Evolutionary conservation across 1,140 invertebrate species (phyloP), one percentile per base, ranked within the genome.

Genomic region (Ceratina australensis): DNA sequence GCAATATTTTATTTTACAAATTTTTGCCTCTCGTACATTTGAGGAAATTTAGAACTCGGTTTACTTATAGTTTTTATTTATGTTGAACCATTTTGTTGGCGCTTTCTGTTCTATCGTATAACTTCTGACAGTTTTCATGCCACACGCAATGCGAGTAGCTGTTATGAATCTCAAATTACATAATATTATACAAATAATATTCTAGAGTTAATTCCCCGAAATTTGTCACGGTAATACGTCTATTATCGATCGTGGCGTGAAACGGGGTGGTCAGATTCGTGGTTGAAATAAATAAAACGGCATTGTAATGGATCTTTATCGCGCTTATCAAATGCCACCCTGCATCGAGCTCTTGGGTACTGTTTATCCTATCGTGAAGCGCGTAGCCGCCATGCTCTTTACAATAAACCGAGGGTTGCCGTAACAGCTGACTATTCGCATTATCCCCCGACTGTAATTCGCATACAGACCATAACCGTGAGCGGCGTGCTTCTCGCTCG

Each of bases 341-440:
- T 59, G 61, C 54, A 83, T 76, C 18, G 77, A 57, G 75, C 74
- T 82, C 67, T 61, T 68, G 80, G 79, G 72, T 63, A 72, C 65
- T 78, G 81, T 85, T 88, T 84, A 74, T 82, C 66, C 69, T 79
- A 83, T 80, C 82, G 52, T 73, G 26, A 72, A 86, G 79, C 66
- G 59, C 81, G 78, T 73, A 81, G 79, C 67, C 69, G 20, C 69
- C 60, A 52, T 57, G 50, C 54, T 67, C 52, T 78, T 72, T 78
- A 78, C 76, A 84, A 84, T 86, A 85, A 87, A 80, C 72, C 71
- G 69, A 81, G 80, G 73, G 75, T 61, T 59, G 77, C 77, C 60
- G 79, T 79, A 83, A 84, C 69, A 84, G 69, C 72, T 80, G 73
- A 80, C 75, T 82, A 75, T 47, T 73, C 69, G 63, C 68, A 69